phyloP scores from a whole-genome alignment of 2,888 invertebrate species.

The Neuroscelio doddi region DNA sequence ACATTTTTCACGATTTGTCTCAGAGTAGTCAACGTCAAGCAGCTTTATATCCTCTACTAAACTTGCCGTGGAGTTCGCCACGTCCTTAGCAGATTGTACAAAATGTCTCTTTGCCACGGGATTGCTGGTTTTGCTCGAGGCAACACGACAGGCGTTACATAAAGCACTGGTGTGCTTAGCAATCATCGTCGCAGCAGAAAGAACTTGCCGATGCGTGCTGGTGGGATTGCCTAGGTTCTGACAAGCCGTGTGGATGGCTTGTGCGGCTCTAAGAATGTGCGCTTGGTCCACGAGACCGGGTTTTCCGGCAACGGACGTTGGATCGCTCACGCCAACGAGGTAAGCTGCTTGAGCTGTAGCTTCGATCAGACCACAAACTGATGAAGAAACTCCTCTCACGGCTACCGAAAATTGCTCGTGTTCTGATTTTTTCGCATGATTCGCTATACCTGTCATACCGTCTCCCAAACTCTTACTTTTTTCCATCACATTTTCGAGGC shows the following conservation, averaged over 20 bases:
- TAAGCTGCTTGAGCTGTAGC: slow-evolving; percentile 96
- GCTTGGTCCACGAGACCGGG: slow-evolving; percentile 92
- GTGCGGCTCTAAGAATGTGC: slow-evolving; percentile 89
- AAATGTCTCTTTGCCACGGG: slow-evolving; percentile 96
- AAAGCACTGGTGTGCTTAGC: slow-evolving; percentile 97
- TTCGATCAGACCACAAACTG: slow-evolving; percentile 94
- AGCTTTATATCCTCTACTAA: slow-evolving; percentile 94
- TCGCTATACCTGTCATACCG: slow-evolving; percentile 96
- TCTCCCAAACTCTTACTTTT: slow-evolving; percentile 89
- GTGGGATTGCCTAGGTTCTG: slow-evolving; percentile 81
- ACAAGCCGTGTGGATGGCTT: slow-evolving; percentile 93
- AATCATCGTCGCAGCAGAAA: slow-evolving; percentile 93
- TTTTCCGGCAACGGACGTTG: slow-evolving; percentile 89
- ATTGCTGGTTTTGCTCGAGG: slow-evolving; percentile 91
- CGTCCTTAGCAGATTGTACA: slow-evolving; percentile 97
- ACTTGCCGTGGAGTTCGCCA: slow-evolving; percentile 95
- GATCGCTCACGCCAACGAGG: slow-evolving; percentile 93
- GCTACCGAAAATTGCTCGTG: slow-evolving; percentile 89
- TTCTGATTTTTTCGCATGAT: slow-evolving; percentile 90
- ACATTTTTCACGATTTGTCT: slow-evolving; percentile 82
- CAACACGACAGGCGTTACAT: slow-evolving; percentile 95
- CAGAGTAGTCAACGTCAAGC: slow-evolving; percentile 87
- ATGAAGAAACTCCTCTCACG: slow-evolving; percentile 86
- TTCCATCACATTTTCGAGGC: slow-evolving; percentile 91
- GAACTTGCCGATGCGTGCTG: slow-evolving; percentile 86